Evolutionary conservation across 30 jellyfish, hydroid and myxozoan genomes (phyloP).

Genomic region (Aurelia aurita complex sp. Pacific): DNA sequence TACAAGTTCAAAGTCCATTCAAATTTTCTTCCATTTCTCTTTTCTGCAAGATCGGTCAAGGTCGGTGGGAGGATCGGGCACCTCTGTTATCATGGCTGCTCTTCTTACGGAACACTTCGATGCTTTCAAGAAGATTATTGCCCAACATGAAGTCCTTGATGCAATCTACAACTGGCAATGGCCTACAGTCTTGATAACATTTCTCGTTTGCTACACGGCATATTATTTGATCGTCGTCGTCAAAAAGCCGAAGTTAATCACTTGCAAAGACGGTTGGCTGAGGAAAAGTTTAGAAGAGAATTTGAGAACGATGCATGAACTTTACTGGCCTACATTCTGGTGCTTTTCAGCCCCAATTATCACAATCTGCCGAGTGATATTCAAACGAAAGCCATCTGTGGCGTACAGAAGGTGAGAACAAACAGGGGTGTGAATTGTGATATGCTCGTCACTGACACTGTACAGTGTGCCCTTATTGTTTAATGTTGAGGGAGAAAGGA

Average conservation of each 20-base stretch:
- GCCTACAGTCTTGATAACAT: conserved; percentile 42
- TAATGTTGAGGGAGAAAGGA: neutral
- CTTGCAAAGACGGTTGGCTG: conserved; percentile 65
- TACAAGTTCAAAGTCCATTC: too few relatives aligned
- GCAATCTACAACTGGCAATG: conserved; percentile 56
- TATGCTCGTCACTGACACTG: too few relatives aligned
- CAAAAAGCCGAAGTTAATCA: conserved; percentile 69
- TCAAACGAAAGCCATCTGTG: conserved; percentile 69
- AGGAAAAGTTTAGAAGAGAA: conserved; percentile 23
- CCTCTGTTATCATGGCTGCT: neutral
- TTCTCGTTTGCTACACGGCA: conserved; percentile 41
- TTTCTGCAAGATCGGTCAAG: too few relatives aligned
- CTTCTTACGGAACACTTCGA: neutral
- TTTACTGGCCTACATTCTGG: conserved; percentile 95
- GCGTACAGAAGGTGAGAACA: conserved; percentile 73
- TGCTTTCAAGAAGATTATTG: neutral
- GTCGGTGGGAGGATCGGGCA: neutral
- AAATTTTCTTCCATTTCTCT: too few relatives aligned
- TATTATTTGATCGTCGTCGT: conserved; percentile 79
- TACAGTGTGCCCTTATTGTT: too few relatives aligned
- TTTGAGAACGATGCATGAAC: conserved; percentile 44
- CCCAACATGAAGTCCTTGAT: conserved; percentile 1
- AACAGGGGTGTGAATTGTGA: too few relatives aligned
- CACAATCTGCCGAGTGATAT: conserved; percentile 77
- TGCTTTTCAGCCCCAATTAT: conserved; percentile 80